Base-by-base conservation (phyloP, 2,113 vertebrate genomes). In the Phycodurus eques region DNA sequence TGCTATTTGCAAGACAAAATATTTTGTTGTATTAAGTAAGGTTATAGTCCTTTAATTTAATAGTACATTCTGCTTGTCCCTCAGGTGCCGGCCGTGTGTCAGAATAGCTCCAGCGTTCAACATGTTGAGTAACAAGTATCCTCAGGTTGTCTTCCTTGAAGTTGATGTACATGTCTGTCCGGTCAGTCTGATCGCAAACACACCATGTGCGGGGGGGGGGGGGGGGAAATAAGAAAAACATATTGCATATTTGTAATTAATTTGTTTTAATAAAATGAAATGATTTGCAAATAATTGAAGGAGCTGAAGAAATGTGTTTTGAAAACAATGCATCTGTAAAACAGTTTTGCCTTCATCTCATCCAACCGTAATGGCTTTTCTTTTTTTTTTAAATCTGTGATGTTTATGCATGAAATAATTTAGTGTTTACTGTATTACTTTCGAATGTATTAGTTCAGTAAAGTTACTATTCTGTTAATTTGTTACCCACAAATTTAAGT, bases 81-180 rank as follows among this genome's bases (percentile, higher is more conserved):
- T 47, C 81, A 98, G 96, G 61, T 98, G 96, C 78, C 93, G 92
- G 22, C 96, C 96, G 0, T 98, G 96, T 88, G 87, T 96, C 83
- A 93, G 95, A 90, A 97, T 98, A 93, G 92, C 95, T n/a, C 96
- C 96, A 1, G 94, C 93, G 14, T 98, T 98, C 92, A 96, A 92
- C 84, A 93, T 92, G 77, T 83, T 98, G 87, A 98, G 96, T 84
- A 96, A 95, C 91, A 97, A 96, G 80, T 96, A 96, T 71, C 96
- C 96, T 35, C 96, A 96, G 56, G 96, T 95, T 8, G 92, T 95
- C 13, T 98, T 98, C 87, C 90, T 98, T 59, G 96, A 98, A 90
- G 96, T 98, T 0, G 96, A 98, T 64, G 96, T 98, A 14, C 95
- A 96, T 82, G 94, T 96, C 42, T 98, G 96, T 92, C 96, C 94